A percentile compares a stretch with the other conserved stretches of the same genome.
Evolutionary conservation across 2,888 invertebrate species (phyloP).

Genomic region (Drosophila leonis): DNA sequence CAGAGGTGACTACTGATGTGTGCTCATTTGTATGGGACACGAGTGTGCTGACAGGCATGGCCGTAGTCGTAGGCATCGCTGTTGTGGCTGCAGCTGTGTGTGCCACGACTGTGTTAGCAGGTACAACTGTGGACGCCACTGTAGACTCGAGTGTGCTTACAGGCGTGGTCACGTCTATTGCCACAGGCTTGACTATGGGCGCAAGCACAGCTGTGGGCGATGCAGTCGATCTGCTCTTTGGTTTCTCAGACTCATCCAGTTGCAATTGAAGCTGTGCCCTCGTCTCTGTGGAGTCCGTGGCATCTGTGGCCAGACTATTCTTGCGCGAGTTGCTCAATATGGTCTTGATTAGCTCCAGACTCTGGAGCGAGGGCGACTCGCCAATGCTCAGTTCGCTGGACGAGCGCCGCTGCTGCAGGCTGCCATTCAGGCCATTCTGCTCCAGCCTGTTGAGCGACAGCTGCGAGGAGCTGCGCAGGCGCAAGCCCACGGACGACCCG

Average conservation of each 20-base stretch:
- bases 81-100: not conserved
- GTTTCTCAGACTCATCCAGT: slow-evolving; percentile 10
- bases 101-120: too few species aligned
- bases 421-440: slow-evolving; percentile 42
- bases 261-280: not conserved
- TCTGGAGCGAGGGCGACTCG: slow-evolving; percentile 85
- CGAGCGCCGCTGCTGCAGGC: slow-evolving; percentile 78
- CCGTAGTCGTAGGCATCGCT: not conserved
- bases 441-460: slow-evolving; percentile 80
- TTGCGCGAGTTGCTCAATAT: slow-evolving; percentile 84
- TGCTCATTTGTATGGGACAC: not conserved
- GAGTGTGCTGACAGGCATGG: not conserved
- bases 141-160: not conserved
- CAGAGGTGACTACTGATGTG: not conserved
- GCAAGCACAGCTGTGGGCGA: not conserved
- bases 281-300: slow-evolving; percentile 13
- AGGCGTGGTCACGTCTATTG: not conserved
- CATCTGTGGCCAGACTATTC: slow-evolving; percentile 78
- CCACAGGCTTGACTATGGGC: not conserved
- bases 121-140: slow-evolving; percentile 4
- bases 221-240: slow-evolving; percentile 42
- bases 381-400: slow-evolving; percentile 85
- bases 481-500: slow-evolving; percentile 17
- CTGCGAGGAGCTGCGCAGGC: slow-evolving; percentile 82
- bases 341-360: slow-evolving; percentile 84